Evolutionary conservation across 2,113 vertebrate genomes (phyloP).

Genomic region (Sigmodon hispidus): DNA sequence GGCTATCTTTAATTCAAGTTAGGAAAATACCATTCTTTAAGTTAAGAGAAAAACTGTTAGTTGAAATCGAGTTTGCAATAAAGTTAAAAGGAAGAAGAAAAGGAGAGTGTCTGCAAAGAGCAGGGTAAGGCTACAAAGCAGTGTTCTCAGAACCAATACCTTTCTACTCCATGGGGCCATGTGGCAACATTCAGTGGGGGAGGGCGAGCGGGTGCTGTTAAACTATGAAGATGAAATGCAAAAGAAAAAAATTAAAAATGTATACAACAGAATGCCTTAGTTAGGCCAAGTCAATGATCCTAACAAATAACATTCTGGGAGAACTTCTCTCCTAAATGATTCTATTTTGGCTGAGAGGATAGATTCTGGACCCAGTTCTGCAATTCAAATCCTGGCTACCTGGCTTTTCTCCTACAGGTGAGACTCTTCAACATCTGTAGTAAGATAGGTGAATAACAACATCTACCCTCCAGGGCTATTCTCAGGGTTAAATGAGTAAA

Average conservation of each 20-base stretch:
- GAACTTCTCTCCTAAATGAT: background rate
- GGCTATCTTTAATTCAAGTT: slow-evolving; percentile 54
- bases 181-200: slow-evolving; percentile 97
- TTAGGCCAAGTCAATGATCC: slow-evolving; percentile 70
- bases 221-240: slow-evolving; percentile 94
- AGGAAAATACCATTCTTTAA: slow-evolving; percentile 61
- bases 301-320: slow-evolving; percentile 53
- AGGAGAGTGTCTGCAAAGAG: slow-evolving; percentile 78
- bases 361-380: slow-evolving; percentile 9
- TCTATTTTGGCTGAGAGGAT: slow-evolving; percentile 7
- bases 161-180: slow-evolving; percentile 99
- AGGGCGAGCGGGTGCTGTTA: slow-evolving; percentile 93
- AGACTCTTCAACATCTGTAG: slow-evolving; percentile 19
- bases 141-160: slow-evolving; percentile 90
- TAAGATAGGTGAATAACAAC: slow-evolving; percentile 41
- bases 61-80: slow-evolving; percentile 35
- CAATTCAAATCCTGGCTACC: slow-evolving; percentile 5
- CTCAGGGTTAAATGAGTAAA: slow-evolving; percentile 51
- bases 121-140: slow-evolving; percentile 82
- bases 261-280: slow-evolving; percentile 71
- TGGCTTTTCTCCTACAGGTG: background rate
- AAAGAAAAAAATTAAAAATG: slow-evolving; percentile 85
- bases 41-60: slow-evolving; percentile 58
- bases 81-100: slow-evolving; percentile 83
- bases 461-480: background rate